phyloP scores from a whole-genome alignment of 2,888 invertebrate species.

The Sinohyriopsis cumingii region DNA sequence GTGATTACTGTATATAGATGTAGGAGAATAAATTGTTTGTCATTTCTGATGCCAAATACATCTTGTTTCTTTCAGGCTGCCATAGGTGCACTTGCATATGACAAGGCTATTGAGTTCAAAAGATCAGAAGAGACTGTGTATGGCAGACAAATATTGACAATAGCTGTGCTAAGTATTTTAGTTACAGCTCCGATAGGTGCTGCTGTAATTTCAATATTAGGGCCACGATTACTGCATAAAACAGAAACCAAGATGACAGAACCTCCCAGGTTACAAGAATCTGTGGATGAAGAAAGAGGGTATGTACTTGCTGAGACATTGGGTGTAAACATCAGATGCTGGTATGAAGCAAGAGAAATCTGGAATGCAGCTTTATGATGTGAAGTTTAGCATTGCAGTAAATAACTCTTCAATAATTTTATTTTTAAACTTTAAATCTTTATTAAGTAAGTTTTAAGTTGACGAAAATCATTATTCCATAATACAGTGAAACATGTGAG shows the following conservation, averaged over 20 bases:
- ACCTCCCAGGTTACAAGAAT: too few relatives aligned
- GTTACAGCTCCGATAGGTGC: slow-evolving; percentile 69
- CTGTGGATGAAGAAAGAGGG: too few relatives aligned
- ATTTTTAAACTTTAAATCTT: too few relatives aligned
- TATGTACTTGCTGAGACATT: too few relatives aligned
- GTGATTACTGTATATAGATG: neutral
- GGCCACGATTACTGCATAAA: slow-evolving; percentile 53
- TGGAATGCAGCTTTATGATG: too few relatives aligned
- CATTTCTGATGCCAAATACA: neutral
- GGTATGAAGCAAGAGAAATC: too few relatives aligned
- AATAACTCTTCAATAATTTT: too few relatives aligned
- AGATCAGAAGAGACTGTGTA: slow-evolving; percentile 29
- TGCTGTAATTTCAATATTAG: slow-evolving; percentile 61
- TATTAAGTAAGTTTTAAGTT: too few relatives aligned
- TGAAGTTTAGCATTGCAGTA: too few relatives aligned
- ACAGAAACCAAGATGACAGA: slow-evolving; percentile 8
- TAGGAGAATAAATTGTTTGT: neutral
- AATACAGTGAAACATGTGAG: too few relatives aligned
- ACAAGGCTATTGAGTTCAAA: slow-evolving; percentile 55
- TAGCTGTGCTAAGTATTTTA: slow-evolving; percentile 67
- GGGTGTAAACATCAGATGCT: too few relatives aligned
- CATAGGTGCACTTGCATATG: slow-evolving; percentile 71
- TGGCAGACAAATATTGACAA: slow-evolving; percentile 64
- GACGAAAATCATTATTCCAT: too few relatives aligned
- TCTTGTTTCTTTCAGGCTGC: slow-evolving; percentile 64